These are phyloP conservation scores for Parnassius apollo DNA, from an alignment of 2,888 invertebrate genomes.

Conservation along the genomic window DNA sequence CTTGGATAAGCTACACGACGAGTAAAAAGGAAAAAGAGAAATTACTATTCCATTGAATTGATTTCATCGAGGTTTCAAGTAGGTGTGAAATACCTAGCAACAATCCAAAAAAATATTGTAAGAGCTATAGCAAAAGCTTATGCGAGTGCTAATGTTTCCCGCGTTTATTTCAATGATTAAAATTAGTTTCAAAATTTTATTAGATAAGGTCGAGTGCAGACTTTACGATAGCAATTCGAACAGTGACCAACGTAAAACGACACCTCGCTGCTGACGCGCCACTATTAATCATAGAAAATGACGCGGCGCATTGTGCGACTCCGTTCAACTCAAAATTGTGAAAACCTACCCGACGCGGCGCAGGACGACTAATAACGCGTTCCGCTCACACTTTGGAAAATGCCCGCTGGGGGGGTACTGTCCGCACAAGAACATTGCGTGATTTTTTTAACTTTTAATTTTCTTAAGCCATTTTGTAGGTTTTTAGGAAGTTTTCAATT, in stretches of 20 bases:
- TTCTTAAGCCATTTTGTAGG: too few species aligned
- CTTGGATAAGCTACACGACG: too few species aligned
- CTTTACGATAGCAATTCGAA: constrained; percentile 15
- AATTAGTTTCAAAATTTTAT: constrained; percentile 6
- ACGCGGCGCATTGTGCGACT: constrained; percentile 67
- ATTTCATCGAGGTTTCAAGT: background rate
- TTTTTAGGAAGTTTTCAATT: too few species aligned
- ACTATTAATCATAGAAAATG: constrained; percentile 79
- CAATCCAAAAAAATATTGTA: too few species aligned
- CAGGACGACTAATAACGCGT: constrained; percentile 70
- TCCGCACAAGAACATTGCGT: constrained; percentile 40
- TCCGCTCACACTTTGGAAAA: constrained; percentile 68
- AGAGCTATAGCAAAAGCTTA: background rate
- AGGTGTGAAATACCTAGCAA: background rate
- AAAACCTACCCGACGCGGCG: constrained; percentile 71
- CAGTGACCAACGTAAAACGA: constrained; percentile 16
- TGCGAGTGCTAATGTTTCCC: background rate
- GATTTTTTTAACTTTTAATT: too few species aligned
- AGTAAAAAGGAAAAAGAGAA: too few species aligned
- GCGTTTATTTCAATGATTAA: constrained; percentile 9
- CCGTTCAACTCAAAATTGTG: constrained; percentile 74
- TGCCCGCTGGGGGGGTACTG: constrained; percentile 63
- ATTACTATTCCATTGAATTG: too few species aligned
- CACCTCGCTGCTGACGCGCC: constrained; percentile 43
- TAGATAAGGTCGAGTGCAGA: constrained; percentile 31